Percentiles rank a stretch among this genome's conserved stretches.
Conservation (phyloP, 2,888 invertebrate species). For the Hirtodrosophila duncani region DNA sequence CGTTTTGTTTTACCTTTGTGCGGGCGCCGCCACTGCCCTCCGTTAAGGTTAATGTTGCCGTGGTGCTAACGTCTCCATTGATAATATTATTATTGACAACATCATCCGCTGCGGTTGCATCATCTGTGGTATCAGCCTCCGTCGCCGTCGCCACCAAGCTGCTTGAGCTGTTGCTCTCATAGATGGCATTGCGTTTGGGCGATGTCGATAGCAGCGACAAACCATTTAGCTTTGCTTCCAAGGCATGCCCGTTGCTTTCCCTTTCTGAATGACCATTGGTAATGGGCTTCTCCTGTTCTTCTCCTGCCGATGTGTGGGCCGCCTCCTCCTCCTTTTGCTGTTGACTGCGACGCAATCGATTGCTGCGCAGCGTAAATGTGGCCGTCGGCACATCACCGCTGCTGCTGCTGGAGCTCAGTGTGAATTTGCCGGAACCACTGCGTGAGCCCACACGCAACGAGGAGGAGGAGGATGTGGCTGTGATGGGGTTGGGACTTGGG, state of each 20-base stretch:
- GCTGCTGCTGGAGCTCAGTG: constrained; percentile 59
- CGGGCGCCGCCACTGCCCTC: constrained; percentile 44
- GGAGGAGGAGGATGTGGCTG: not conserved
- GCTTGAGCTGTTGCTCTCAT: constrained; percentile 37
- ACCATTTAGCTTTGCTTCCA: constrained; percentile 59
- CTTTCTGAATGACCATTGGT: constrained; percentile 8
- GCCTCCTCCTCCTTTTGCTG: constrained; percentile 19
- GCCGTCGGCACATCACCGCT: constrained; percentile 71
- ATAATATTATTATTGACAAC: constrained; percentile 2
- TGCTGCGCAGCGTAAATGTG: constrained; percentile 71
- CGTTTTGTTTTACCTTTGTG: constrained; percentile 60
- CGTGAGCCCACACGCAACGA: constrained; percentile 13
- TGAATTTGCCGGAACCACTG: constrained; percentile 40
- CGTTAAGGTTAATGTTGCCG: constrained; percentile 48
- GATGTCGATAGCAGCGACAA: constrained; percentile 50
- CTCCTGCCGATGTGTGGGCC: constrained; percentile 1
- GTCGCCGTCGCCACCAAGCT: constrained; percentile 20
- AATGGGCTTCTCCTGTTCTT: constrained; percentile 3
- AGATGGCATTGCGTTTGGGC: constrained; percentile 62
- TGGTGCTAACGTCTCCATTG: constrained; percentile 44
- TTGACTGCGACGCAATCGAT: constrained; percentile 50
- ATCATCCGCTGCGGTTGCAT: constrained; percentile 18
- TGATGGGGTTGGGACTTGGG: not conserved
- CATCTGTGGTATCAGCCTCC: constrained; percentile 53
- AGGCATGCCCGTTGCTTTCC: constrained; percentile 47